These are phyloP conservation scores for Grammomys dolichurus DNA, from an alignment of 2,113 vertebrate species.

Conservation along the genomic window DNA sequence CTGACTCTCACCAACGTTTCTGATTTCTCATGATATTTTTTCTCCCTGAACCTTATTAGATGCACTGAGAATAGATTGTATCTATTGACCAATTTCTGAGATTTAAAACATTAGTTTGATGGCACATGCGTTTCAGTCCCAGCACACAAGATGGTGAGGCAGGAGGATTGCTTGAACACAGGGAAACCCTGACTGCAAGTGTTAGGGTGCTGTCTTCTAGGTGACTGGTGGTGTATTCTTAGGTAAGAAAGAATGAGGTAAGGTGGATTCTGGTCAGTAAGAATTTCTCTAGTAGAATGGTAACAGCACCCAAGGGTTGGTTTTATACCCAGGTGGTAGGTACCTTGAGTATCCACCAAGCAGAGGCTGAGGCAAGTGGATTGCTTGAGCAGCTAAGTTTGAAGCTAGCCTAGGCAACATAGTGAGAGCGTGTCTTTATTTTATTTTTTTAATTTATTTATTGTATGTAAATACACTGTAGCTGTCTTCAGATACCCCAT, in stretches of 20 bases:
- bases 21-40: not conserved
- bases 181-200: not conserved
- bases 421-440: not conserved
- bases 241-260: not conserved
- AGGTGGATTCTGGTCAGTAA: not conserved
- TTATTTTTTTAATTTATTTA: too few species aligned
- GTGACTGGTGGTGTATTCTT: not conserved
- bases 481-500: too few species aligned
- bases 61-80: not conserved
- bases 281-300: not conserved
- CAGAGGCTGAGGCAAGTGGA: not conserved
- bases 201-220: not conserved
- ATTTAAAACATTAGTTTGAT: not conserved
- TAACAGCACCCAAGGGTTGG: not conserved
- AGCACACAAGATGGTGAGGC: not conserved
- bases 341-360: not conserved
- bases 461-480: too few species aligned
- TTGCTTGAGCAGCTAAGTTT: not conserved
- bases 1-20: not conserved
- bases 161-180: not conserved
- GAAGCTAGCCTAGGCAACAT: not conserved
- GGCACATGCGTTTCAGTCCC: not conserved
- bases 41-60: not conserved
- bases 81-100: not conserved
- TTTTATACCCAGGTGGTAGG: not conserved